Evolutionary conservation across 2,888 invertebrate species (phyloP).

Genomic region (Mechanitis messenoides): DNA sequence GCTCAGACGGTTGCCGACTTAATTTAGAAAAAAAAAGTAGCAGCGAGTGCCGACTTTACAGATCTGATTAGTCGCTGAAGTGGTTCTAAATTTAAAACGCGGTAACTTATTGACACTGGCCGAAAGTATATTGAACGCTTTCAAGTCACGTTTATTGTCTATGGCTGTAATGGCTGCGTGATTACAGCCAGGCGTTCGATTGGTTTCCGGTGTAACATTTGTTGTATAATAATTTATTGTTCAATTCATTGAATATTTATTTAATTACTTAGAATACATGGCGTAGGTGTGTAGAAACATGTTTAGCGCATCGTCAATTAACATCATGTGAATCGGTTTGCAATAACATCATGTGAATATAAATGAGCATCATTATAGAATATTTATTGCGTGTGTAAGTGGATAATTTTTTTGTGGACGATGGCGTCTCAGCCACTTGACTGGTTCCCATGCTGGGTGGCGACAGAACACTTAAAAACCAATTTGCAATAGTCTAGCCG

Average conservation of each 20-base stretch:
- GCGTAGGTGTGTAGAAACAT: slow-evolving; percentile 1
- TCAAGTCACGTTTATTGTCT: slow-evolving; percentile 59
- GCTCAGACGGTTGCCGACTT: slow-evolving; percentile 41
- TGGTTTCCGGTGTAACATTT: slow-evolving; percentile 27
- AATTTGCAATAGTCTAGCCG: slow-evolving; percentile 72
- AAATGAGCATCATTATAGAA: slow-evolving; percentile 35
- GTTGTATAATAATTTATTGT: background rate
- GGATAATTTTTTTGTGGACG: slow-evolving; percentile 45
- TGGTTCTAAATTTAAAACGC: slow-evolving; percentile 73
- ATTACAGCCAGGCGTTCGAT: slow-evolving; percentile 46
- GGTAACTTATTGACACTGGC: slow-evolving; percentile 60
- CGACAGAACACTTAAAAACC: slow-evolving; percentile 69
- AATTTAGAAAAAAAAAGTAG: slow-evolving; percentile 45
- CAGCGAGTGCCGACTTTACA: slow-evolving; percentile 64
- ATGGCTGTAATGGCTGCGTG: slow-evolving; percentile 56
- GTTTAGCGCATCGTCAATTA: slow-evolving; percentile 11
- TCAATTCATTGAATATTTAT: background rate
- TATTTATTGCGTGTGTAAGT: slow-evolving; percentile 60
- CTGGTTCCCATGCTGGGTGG: slow-evolving; percentile 71
- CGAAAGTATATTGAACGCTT: slow-evolving; percentile 49
- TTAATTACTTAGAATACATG: background rate
- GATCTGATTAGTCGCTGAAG: slow-evolving; percentile 71
- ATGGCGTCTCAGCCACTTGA: slow-evolving; percentile 58
- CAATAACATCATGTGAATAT: slow-evolving; percentile 8
- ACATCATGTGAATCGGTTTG: slow-evolving; percentile 11